phyloP scores from a whole-genome alignment of 30 jellyfish, hydroid and myxozoan genomes.

The Aurelia sp. region DNA sequence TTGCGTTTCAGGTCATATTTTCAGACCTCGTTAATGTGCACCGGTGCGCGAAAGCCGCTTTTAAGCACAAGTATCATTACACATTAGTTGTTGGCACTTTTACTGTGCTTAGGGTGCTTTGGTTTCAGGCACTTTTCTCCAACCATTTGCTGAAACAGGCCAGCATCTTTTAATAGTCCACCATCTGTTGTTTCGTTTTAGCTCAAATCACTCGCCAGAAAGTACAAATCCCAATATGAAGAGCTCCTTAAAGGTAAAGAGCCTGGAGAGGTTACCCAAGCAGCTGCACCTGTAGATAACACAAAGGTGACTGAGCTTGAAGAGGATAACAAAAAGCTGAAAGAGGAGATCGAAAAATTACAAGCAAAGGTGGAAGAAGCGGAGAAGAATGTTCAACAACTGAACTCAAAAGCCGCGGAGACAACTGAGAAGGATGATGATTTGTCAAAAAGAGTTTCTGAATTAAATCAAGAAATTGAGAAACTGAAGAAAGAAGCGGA shows the following conservation, averaged over 20 bases:
- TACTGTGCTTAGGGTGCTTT: too few species aligned
- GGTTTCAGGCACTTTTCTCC: too few species aligned
- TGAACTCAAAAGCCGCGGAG: constrained; percentile 28
- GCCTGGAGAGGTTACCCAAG: constrained; percentile 22
- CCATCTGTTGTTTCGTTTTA: background rate
- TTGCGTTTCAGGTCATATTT: too few species aligned
- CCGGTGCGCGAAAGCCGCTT: too few species aligned
- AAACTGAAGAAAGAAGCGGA: constrained; percentile 53
- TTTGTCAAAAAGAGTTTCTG: constrained; percentile 13
- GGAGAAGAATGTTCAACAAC: constrained; percentile 2
- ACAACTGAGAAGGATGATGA: constrained; percentile 27
- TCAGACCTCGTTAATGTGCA: too few species aligned
- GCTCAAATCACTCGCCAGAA: constrained; percentile 85
- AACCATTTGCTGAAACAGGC: too few species aligned
- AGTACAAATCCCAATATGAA: constrained; percentile 78
- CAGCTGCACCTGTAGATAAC: constrained; percentile 30
- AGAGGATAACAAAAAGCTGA: constrained; percentile 71
- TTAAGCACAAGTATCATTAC: too few species aligned
- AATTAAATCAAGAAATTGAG: constrained; percentile 40
- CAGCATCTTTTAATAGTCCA: too few species aligned
- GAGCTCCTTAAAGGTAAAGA: constrained; percentile 69
- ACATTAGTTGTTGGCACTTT: too few species aligned
- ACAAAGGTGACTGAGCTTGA: constrained; percentile 8
- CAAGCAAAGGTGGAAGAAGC: constrained; percentile 30
- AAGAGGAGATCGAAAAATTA: constrained; percentile 29